These are phyloP conservation scores for Oxyscelio sp. DNA, from an alignment of 2,888 invertebrate genomes.

Conservation along the genomic window DNA sequence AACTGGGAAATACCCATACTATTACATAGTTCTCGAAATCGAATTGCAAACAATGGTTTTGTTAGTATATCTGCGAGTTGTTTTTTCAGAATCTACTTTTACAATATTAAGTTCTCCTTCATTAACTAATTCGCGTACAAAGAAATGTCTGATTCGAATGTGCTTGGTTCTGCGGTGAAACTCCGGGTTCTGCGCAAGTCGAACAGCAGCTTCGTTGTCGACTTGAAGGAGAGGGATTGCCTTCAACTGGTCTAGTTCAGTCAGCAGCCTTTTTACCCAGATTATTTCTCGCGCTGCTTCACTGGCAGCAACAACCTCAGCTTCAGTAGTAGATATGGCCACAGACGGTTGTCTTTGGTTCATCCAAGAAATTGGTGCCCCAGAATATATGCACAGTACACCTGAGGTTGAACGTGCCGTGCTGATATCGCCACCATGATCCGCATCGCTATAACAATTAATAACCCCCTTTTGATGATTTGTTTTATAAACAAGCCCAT, in stretches of 20 bases:
- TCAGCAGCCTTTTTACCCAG: conserved; percentile 80
- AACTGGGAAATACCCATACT: conserved; percentile 35
- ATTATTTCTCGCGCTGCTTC: conserved; percentile 80
- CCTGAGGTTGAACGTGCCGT: conserved; percentile 82
- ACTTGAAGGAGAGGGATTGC: conserved; percentile 76
- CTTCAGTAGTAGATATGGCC: conserved; percentile 79
- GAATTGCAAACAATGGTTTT: conserved; percentile 73
- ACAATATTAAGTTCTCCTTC: conserved; percentile 72
- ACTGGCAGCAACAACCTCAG: conserved; percentile 83
- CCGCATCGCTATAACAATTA: conserved; percentile 81
- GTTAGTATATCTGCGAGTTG: conserved; percentile 81
- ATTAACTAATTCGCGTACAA: conserved; percentile 78
- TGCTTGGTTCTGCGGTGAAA: conserved; percentile 82
- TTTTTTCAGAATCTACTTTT: conserved; percentile 76
- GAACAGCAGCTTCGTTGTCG: conserved; percentile 81
- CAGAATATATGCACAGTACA: conserved; percentile 74
- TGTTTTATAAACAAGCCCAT: conserved; percentile 75
- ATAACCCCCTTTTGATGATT: conserved; percentile 7
- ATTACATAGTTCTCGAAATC: conserved; percentile 25
- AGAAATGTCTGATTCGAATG: conserved; percentile 80
- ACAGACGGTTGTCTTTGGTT: conserved; percentile 67
- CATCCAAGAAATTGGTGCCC: conserved; percentile 79
- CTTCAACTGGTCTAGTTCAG: conserved; percentile 74
- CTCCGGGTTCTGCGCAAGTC: conserved; percentile 81
- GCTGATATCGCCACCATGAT: conserved; percentile 81